These are phyloP conservation scores for Bungarus multicinctus DNA, from an alignment of 2,113 vertebrate genomes.

Conservation along the genomic window DNA sequence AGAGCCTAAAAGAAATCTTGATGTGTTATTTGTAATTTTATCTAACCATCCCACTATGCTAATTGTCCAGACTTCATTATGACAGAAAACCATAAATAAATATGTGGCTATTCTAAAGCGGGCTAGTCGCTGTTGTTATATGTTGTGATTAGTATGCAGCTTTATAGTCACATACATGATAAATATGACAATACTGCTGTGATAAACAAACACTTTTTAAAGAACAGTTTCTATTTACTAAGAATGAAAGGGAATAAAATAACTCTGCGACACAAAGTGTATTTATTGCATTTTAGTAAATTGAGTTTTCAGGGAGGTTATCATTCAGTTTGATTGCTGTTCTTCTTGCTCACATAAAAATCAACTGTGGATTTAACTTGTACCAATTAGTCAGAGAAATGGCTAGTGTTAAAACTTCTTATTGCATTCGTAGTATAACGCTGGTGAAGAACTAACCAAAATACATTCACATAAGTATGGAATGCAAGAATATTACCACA, in stretches of 20 bases:
- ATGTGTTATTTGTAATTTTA: neutral
- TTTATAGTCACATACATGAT: neutral
- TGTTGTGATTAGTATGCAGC: neutral
- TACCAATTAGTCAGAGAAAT: neutral
- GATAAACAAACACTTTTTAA: neutral
- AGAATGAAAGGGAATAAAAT: neutral
- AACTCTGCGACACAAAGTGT: neutral
- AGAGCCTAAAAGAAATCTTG: constrained; percentile 9
- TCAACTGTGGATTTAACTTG: neutral
- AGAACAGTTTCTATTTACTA: neutral
- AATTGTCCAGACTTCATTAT: neutral
- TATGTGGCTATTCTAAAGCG: neutral
- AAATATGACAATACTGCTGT: neutral
- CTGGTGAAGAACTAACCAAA: neutral
- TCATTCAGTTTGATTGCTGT: neutral
- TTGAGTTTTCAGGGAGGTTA: neutral
- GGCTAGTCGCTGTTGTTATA: neutral
- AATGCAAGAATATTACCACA: neutral
- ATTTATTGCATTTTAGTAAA: neutral
- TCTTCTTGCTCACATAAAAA: neutral
- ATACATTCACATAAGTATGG: neutral
- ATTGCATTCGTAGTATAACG: neutral
- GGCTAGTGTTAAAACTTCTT: neutral
- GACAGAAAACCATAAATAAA: neutral
- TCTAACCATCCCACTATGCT: neutral